A percentile compares a stretch with the other conserved stretches of the same genome.
phyloP scores from a whole-genome alignment of 2,797 vertebrate genomes.

The Dendrocincla tyrannina region DNA sequence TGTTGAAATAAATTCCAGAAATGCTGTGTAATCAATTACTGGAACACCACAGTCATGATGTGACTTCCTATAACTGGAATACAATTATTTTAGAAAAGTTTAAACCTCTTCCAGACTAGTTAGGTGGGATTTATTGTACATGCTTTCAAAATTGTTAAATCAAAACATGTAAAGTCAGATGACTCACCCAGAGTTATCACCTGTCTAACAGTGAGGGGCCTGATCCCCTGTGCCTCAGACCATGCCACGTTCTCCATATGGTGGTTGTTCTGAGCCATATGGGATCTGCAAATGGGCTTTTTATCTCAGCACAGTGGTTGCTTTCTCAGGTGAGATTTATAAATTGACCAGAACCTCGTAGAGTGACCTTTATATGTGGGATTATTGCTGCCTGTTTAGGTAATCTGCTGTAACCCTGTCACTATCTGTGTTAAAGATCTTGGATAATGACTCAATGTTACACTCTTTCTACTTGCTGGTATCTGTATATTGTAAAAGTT shows the following conservation, averaged over 20 bases:
- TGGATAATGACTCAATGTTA: not conserved
- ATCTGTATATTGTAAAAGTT: not conserved
- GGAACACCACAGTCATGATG: not conserved
- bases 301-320: not conserved
- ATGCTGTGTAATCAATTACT: not conserved
- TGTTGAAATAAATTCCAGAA: not conserved
- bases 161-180: fast-evolving
- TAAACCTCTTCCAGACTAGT: not conserved
- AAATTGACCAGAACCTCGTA: not conserved
- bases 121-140: not conserved
- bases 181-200: not conserved
- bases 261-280: not conserved
- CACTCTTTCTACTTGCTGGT: not conserved
- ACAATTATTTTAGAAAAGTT: not conserved
- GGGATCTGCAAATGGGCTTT: not conserved
- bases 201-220: not conserved
- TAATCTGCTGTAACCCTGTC: not conserved
- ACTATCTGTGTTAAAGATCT: not conserved
- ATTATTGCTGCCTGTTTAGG: not conserved
- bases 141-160: not conserved
- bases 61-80: not conserved
- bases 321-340: not conserved
- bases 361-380: not conserved
- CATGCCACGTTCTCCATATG: fast-evolving
- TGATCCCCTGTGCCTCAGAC: not conserved